These are phyloP conservation scores for Crotophaga sulcirostris DNA, from an alignment of 2,113 vertebrate species.

Conservation along the genomic window DNA sequence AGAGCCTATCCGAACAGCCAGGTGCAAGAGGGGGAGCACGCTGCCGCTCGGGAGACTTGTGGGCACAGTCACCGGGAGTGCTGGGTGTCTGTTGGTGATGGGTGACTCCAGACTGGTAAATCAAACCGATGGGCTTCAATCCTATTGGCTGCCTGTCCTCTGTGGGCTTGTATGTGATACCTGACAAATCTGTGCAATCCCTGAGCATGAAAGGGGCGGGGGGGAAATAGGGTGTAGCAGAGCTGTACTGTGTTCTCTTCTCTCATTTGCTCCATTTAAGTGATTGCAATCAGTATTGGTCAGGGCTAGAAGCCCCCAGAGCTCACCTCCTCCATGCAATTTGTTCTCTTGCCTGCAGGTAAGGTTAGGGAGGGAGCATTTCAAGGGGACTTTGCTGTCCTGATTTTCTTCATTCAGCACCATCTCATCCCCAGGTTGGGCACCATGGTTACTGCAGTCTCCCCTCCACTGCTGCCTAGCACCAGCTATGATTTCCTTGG, in stretches of 20 bases:
- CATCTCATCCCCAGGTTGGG: neutral
- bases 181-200: neutral
- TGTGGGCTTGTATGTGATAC: neutral
- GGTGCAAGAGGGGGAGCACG: neutral
- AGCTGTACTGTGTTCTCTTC: neutral
- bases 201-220: neutral
- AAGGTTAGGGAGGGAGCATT: neutral
- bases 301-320: neutral
- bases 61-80: neutral
- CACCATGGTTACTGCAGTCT: neutral
- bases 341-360: neutral
- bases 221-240: neutral
- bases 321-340: neutral
- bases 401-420: neutral
- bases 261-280: neutral
- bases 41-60: neutral
- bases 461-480: neutral
- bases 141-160: neutral
- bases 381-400: neutral
- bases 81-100: neutral
- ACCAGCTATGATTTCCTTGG: neutral
- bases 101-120: neutral
- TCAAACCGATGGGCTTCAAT: neutral
- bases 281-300: neutral
- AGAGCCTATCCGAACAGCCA: neutral